A percentile compares a stretch with the other conserved stretches of the same genome.
These are phyloP conservation scores for Alosa sapidissima DNA, from an alignment of 2,797 vertebrate species.

Conservation along the genomic window DNA sequence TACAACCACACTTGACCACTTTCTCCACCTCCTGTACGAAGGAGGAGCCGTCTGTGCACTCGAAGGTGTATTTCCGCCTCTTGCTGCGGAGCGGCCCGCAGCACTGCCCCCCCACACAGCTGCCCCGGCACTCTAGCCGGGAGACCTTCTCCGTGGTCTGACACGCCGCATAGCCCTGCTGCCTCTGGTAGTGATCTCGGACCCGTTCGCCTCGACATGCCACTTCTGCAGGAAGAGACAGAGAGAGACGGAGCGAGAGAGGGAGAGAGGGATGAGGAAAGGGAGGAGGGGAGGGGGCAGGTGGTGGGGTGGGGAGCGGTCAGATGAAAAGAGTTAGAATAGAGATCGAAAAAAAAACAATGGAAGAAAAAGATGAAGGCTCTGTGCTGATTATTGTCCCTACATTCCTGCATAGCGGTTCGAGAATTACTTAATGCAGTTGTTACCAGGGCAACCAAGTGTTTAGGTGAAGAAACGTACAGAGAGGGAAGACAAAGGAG, in stretches of 20 bases:
- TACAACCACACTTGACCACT: constrained; percentile 95
- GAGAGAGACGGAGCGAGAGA: neutral
- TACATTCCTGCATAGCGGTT: neutral
- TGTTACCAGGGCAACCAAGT: neutral
- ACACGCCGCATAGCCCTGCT: constrained; percentile 98
- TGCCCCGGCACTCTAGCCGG: constrained; percentile 90
- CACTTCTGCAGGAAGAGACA: constrained; percentile 79
- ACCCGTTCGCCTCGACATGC: constrained; percentile 97
- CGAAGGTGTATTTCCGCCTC: constrained; percentile 96
- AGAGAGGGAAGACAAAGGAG: neutral
- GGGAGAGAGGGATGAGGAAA: constrained; percentile 21
- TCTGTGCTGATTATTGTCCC: neutral
- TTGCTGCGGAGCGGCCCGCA: constrained; percentile 94
- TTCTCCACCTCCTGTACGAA: constrained; percentile 98
- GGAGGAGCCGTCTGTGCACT: constrained; percentile 96
- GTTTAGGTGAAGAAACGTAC: neutral
- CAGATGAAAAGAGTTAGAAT: neutral
- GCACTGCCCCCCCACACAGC: constrained; percentile 85
- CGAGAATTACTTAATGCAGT: neutral
- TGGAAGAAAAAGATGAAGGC: neutral
- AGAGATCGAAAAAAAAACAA: too few species aligned
- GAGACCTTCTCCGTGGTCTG: constrained; percentile 99
- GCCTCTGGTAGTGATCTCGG: constrained; percentile 97
- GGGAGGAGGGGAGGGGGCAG: constrained; percentile 52
- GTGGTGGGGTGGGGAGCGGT: neutral